phyloP scores from a whole-genome alignment of 2,888 invertebrate species.

The Hemithea aestivaria region DNA sequence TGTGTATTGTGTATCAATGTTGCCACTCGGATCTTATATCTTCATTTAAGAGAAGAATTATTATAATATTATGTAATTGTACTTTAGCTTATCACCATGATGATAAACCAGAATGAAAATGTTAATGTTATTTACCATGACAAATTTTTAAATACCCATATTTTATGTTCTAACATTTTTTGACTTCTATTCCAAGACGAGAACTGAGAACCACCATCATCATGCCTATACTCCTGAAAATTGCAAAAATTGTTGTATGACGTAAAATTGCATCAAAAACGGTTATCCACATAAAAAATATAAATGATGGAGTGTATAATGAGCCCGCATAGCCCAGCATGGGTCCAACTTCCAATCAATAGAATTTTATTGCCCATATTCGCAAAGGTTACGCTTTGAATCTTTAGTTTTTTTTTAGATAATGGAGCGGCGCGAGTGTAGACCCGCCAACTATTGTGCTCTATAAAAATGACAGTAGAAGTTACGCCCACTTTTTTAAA shows the following conservation, averaged over 20 bases:
- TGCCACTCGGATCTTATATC: too few relatives aligned
- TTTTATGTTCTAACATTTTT: too few relatives aligned
- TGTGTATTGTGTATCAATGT: too few relatives aligned
- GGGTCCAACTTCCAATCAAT: slow-evolving; percentile 76
- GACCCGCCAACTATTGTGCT: slow-evolving; percentile 58
- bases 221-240: neutral
- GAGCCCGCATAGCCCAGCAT: slow-evolving; percentile 76
- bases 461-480: slow-evolving; percentile 67
- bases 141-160: too few relatives aligned
- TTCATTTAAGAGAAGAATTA: too few relatives aligned
- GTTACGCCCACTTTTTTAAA: slow-evolving; percentile 75
- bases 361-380: slow-evolving; percentile 76
- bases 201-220: too few relatives aligned
- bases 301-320: slow-evolving; percentile 68
- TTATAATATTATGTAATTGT: too few relatives aligned
- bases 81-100: too few relatives aligned
- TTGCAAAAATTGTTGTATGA: slow-evolving; percentile 23
- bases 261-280: slow-evolving; percentile 31
- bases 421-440: slow-evolving; percentile 66
- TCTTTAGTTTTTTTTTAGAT: slow-evolving; percentile 52
- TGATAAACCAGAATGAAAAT: too few relatives aligned
- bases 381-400: slow-evolving; percentile 69
- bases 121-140: too few relatives aligned
- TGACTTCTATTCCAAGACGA: too few relatives aligned
- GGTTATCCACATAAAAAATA: slow-evolving; percentile 36